phyloP scores from a whole-genome alignment of 2,113 vertebrate genomes.

The Sorex araneus region DNA sequence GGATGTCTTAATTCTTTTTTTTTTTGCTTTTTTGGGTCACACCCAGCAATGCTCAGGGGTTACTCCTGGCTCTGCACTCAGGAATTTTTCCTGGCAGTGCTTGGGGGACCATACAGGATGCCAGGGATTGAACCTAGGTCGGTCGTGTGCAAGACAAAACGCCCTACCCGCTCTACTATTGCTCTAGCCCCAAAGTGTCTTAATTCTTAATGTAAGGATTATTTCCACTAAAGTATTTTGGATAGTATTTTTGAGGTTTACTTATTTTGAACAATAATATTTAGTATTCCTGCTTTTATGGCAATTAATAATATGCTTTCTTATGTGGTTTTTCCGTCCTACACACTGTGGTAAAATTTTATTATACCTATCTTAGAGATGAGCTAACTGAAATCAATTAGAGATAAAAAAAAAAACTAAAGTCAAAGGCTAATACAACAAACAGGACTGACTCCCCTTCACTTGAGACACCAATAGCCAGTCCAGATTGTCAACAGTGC shows the following conservation, averaged over 20 bases:
- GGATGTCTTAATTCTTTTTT: not conserved
- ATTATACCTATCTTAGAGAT: conserved; percentile 11
- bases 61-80: too few relatives aligned
- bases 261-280: not conserved
- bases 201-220: conserved; percentile 24
- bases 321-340: conserved; percentile 1
- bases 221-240: not conserved
- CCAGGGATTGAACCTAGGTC: too few relatives aligned
- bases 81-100: too few relatives aligned
- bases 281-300: conserved; percentile 34
- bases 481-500: not conserved
- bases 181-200: too few relatives aligned
- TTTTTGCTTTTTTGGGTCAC: too few relatives aligned
- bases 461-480: not conserved
- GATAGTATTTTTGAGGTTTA: conserved; percentile 5
- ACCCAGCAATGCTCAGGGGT: too few relatives aligned
- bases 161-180: too few relatives aligned
- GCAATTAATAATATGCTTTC: not conserved
- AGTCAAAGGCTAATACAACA: not conserved
- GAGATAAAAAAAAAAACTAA: conserved; percentile 23
- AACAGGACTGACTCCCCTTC: not conserved
- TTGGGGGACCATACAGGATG: too few relatives aligned
- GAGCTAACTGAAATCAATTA: conserved; percentile 12
- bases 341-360: not conserved
- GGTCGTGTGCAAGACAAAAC: too few relatives aligned